Evolutionary conservation across 2,797 vertebrate genomes (phyloP).

Genomic region (Tenualosa ilisha): DNA sequence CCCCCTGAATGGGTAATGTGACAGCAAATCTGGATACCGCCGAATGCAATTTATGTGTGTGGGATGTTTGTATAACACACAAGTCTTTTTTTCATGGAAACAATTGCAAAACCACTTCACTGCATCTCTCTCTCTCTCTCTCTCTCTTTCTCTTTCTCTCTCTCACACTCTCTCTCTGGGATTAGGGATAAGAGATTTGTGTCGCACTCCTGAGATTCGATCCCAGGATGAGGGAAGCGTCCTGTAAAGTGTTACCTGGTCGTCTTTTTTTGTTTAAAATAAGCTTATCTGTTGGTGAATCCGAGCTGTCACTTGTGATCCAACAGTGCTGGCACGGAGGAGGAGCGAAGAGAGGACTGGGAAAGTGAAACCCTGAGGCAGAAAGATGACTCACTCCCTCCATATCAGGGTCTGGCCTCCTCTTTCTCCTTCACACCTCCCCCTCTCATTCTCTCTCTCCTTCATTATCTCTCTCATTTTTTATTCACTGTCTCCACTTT

Average conservation of each 20-base stretch:
- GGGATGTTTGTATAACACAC: neutral
- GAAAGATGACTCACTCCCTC: constrained; percentile 28
- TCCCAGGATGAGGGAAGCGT: neutral
- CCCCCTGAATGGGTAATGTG: neutral
- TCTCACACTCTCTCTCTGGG: neutral
- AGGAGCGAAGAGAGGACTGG: neutral
- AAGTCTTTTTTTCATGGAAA: neutral
- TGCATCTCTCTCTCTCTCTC: neutral
- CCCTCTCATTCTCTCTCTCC: neutral
- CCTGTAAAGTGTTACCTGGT: constrained; percentile 9
- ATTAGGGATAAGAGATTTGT: constrained; percentile 12
- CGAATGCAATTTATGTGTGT: neutral
- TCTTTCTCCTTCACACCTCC: neutral
- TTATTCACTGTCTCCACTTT: neutral
- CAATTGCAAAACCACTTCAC: neutral
- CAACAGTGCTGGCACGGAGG: constrained; percentile 1
- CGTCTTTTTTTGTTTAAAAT: neutral
- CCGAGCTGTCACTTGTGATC: constrained; percentile 43
- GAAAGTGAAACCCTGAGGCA: neutral
- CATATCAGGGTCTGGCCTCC: neutral
- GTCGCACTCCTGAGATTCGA: neutral
- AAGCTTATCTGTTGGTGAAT: constrained; percentile 37
- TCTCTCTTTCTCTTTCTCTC: neutral
- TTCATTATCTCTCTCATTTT: neutral
- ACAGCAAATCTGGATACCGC: neutral